Evolutionary conservation across 2,888 invertebrate genomes (phyloP).

Genomic region (Polydrusus pterygomalis): DNA sequence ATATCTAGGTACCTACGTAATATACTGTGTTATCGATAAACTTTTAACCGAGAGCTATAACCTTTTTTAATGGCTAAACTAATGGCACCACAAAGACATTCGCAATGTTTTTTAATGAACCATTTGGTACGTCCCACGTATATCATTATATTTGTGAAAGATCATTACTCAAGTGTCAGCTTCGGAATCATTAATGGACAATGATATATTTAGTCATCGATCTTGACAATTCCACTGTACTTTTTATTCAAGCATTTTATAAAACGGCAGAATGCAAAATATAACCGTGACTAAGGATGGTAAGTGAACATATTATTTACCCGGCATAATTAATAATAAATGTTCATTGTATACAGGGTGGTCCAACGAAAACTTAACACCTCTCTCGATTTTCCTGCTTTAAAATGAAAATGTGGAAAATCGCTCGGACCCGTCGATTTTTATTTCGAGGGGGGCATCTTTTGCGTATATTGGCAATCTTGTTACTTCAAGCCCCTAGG

Average conservation of each 20-base stretch:
- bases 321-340: too few relatives aligned
- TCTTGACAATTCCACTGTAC: not conserved
- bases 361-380: too few relatives aligned
- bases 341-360: too few relatives aligned
- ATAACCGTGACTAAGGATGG: not conserved
- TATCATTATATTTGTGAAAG: slow-evolving; percentile 18
- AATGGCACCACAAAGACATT: not conserved
- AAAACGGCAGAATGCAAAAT: not conserved
- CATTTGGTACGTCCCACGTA: slow-evolving; percentile 12
- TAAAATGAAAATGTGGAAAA: too few relatives aligned
- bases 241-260: not conserved
- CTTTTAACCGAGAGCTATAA: not conserved
- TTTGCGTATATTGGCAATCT: too few relatives aligned
- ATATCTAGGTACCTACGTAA: too few relatives aligned
- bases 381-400: too few relatives aligned
- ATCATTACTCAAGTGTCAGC: slow-evolving; percentile 16
- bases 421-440: too few relatives aligned
- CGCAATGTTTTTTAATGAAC: slow-evolving; percentile 10
- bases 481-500: too few relatives aligned
- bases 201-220: slow-evolving; percentile 18
- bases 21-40: not conserved
- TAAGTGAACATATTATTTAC: too few relatives aligned
- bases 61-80: too few relatives aligned
- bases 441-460: too few relatives aligned
- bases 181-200: slow-evolving; percentile 8